Conservation (phyloP, 2,113 vertebrate species). For the Balaeniceps rex region DNA sequence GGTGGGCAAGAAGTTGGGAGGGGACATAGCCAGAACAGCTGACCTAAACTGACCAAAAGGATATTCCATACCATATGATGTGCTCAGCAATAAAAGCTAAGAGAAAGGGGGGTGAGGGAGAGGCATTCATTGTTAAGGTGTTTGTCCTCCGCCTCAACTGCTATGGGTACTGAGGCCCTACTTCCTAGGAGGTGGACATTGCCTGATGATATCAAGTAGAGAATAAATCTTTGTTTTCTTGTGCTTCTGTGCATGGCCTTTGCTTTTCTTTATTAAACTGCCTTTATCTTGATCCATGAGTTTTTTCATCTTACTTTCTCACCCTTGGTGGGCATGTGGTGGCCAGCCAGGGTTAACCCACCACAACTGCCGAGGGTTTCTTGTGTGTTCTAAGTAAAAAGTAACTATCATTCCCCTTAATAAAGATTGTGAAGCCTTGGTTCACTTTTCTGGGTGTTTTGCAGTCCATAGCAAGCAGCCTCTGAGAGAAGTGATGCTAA, state of each 20-base stretch:
- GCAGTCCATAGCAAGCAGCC: not conserved
- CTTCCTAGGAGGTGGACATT: not conserved
- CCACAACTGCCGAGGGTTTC: not conserved
- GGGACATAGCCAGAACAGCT: not conserved
- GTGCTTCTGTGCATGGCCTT: not conserved
- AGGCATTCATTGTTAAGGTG: not conserved
- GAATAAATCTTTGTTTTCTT: not conserved
- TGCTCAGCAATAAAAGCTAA: not conserved
- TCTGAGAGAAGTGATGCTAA: not conserved
- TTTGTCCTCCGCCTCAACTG: not conserved
- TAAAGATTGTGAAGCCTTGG: not conserved
- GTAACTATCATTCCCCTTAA: not conserved
- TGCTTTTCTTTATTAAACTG: not conserved
- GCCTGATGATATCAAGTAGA: not conserved
- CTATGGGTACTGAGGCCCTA: accelerated
- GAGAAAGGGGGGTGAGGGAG: accelerated
- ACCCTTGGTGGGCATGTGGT: not conserved
- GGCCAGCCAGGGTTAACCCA: not conserved
- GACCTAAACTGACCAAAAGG: not conserved
- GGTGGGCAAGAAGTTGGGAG: not conserved
- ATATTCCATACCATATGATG: not conserved
- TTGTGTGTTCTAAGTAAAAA: not conserved
- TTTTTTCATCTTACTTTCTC: not conserved
- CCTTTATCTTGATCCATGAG: not conserved
- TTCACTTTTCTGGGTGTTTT: not conserved